Evolutionary conservation across 2,888 invertebrate genomes (phyloP).

Genomic region (Thumatha senex): DNA sequence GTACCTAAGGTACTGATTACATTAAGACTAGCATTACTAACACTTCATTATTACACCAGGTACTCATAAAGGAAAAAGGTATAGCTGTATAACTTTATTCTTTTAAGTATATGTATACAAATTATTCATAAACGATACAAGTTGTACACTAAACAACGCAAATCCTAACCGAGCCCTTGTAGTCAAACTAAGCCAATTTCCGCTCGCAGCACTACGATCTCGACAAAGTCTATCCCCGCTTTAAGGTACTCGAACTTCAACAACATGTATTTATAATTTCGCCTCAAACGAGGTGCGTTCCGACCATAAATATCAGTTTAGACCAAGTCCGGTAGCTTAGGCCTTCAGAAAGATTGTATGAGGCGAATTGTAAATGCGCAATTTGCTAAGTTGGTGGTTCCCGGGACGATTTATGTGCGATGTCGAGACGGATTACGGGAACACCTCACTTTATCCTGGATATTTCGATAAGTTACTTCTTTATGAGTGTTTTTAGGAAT

Average conservation of each 20-base stretch:
- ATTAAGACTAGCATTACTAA: too few species aligned
- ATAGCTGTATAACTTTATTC: too few species aligned
- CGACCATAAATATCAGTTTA: slow-evolving; percentile 74
- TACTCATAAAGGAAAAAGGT: too few species aligned
- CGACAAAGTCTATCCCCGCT: slow-evolving; percentile 32
- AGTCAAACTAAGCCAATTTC: slow-evolving; percentile 17
- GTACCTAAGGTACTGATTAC: too few species aligned
- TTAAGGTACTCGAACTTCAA: slow-evolving; percentile 33
- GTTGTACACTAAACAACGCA: not conserved
- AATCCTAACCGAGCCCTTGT: not conserved
- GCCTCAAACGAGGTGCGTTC: slow-evolving; percentile 55
- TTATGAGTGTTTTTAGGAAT: slow-evolving; percentile 25
- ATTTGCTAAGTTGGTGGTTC: slow-evolving; percentile 60
- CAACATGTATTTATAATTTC: slow-evolving; percentile 44
- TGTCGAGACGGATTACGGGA: slow-evolving; percentile 43
- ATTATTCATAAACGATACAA: not conserved
- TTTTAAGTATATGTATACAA: too few species aligned
- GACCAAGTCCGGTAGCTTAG: slow-evolving; percentile 43
- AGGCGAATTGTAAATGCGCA: slow-evolving; percentile 71
- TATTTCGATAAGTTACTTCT: slow-evolving; percentile 32
- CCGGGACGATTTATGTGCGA: slow-evolving; percentile 54
- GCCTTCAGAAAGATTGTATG: slow-evolving; percentile 50
- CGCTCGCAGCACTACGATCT: slow-evolving; percentile 7
- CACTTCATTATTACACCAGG: too few species aligned
- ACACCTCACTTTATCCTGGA: slow-evolving; percentile 58